Conservation (phyloP, 2,888 invertebrate species). For the Spisula solida region DNA sequence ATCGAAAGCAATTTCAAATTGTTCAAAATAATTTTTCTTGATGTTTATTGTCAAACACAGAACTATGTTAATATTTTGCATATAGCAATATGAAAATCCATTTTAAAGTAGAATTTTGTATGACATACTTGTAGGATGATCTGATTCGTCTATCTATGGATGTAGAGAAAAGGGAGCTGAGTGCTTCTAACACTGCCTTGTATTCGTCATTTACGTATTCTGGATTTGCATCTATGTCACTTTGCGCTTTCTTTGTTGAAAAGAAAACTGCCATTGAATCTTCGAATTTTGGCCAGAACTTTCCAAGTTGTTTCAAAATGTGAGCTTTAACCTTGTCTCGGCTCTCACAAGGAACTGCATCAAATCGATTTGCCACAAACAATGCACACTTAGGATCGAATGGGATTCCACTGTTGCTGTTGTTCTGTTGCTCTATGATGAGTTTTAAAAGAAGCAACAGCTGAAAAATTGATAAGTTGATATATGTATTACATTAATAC, state of each 20-base stretch:
- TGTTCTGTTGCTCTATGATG: slow-evolving; percentile 75
- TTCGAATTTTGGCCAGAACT: slow-evolving; percentile 80
- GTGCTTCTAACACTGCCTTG: slow-evolving; percentile 72
- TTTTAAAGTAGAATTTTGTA: background rate
- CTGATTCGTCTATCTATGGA: slow-evolving; percentile 76
- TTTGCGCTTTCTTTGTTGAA: slow-evolving; percentile 73
- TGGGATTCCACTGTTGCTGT: slow-evolving; percentile 48
- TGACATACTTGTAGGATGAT: slow-evolving; percentile 80
- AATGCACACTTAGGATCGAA: slow-evolving; percentile 82
- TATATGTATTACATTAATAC: no score
- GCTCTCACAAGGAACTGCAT: slow-evolving; percentile 73
- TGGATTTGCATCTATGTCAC: slow-evolving; percentile 69
- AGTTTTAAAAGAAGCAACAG: slow-evolving; percentile 76
- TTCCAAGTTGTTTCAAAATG: slow-evolving; percentile 69
- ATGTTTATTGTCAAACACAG: no score
- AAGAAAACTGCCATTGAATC: slow-evolving; percentile 76
- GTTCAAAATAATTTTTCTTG: no score
- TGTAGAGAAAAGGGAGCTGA: slow-evolving; percentile 75
- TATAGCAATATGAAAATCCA: no score
- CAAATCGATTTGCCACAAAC: slow-evolving; percentile 84
- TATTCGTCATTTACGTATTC: slow-evolving; percentile 80
- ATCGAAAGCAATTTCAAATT: no score
- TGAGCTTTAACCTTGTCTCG: slow-evolving; percentile 74
- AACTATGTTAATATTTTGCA: no score
- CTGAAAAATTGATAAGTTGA: slow-evolving; percentile 58